Evolutionary conservation across 2,888 invertebrate genomes (phyloP), one percentile per base, ranked within the genome.

Genomic region (Stenotaenia linearis): DNA sequence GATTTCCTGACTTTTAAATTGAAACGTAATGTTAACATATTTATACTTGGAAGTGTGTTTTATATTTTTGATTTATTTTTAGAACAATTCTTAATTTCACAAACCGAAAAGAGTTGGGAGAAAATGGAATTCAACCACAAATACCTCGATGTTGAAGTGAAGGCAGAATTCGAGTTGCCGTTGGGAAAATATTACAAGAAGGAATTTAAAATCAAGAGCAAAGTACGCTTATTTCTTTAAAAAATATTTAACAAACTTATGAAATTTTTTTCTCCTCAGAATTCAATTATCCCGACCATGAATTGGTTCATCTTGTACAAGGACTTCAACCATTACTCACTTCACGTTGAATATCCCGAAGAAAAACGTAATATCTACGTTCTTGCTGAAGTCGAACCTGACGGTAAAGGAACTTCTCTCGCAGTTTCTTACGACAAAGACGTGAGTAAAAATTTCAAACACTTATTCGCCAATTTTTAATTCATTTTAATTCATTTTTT

Each of bases 1-100:
- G 69, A 61, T 28, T 74, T 77, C 40, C 75, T 80, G 5, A 74
- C 77, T 18, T 28, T 77, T n/a, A 50, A 79, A 50, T 35, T 80
- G 18, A 78, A 77, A 50, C 79, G 80, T 80, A 74, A 40, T 32
- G 4, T 32, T 32, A 32, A 32, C 4, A 32, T 32, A 4, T 4
- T 6, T 32, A 32, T 32, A 6, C 32, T 32, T 32, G 4, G 5
- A 32, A 6, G 12, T 1, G 4, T 15, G 10, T 74, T 21, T 74
- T 74, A n/a, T n/a, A 25, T 9, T 74, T 74, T 4, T 74, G 15
- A 28, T 75, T n/a, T 40, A 10, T 56, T n/a, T 56, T 3, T 32
- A 78, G 78, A 78, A 21, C n/a, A 18, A 32, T 9, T 78, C 18
- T 15, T 30, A 0, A 3, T 78, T 0, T 7, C 15, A 30, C 7